A percentile compares a stretch with the other conserved stretches of the same genome.
phyloP scores from a whole-genome alignment of 2,797 vertebrate species.

The Rhinogobio ventralis region DNA sequence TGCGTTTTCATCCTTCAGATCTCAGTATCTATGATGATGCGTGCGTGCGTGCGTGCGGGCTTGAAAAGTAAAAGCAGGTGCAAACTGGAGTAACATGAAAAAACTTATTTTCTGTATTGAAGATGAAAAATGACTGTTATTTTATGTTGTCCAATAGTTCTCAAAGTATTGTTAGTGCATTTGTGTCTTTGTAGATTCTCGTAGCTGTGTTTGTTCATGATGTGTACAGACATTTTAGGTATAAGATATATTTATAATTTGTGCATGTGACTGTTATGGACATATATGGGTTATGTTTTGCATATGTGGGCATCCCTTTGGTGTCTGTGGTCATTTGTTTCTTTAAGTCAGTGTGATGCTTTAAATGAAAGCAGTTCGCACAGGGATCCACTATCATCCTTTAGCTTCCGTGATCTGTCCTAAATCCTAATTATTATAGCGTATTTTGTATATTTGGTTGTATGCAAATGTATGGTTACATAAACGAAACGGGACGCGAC shows the following conservation, averaged over 20 bases:
- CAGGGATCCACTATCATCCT: background rate
- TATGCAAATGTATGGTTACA: background rate
- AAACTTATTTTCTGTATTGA: background rate
- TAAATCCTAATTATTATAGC: background rate
- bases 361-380: background rate
- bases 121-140: background rate
- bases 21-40: too few relatives aligned
- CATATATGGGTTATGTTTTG: background rate
- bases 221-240: background rate
- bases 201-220: background rate
- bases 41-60: background rate
- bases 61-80: constrained; percentile 12
- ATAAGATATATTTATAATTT: background rate
- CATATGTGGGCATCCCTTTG: background rate
- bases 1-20: background rate
- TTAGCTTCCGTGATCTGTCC: background rate
- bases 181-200: background rate
- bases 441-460: background rate
- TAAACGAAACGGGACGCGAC: background rate
- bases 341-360: background rate
- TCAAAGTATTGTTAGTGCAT: background rate
- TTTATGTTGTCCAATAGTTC: background rate
- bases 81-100: background rate
- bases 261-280: background rate
- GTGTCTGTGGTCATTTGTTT: background rate